Evolutionary conservation across 2,113 vertebrate genomes (phyloP).

Genomic region (Mandrillus leucophaeus): DNA sequence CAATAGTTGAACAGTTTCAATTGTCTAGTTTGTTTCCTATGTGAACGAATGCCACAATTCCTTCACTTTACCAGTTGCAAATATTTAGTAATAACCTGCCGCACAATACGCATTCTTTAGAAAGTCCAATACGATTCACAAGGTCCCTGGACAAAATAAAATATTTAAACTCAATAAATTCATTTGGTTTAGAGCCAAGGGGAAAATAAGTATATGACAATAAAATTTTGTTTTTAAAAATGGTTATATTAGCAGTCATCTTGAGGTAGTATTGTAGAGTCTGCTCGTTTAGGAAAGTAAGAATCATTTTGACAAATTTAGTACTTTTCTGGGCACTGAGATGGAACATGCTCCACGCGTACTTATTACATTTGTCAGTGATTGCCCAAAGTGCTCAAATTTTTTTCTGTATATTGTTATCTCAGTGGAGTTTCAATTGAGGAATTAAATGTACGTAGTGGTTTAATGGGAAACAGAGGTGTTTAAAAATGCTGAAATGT

Average conservation of each 20-base stretch:
- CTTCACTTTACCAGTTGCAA: not conserved
- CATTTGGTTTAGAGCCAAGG: slow-evolving; percentile 55
- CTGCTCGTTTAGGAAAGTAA: slow-evolving; percentile 50
- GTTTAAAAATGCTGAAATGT: slow-evolving; percentile 77
- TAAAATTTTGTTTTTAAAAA: slow-evolving; percentile 20
- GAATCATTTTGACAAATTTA: slow-evolving; percentile 56
- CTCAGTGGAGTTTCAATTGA: slow-evolving; percentile 62
- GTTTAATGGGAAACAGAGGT: slow-evolving; percentile 72
- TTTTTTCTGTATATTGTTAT: slow-evolving; percentile 37
- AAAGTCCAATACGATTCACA: slow-evolving; percentile 62
- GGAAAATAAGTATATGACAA: slow-evolving; percentile 51
- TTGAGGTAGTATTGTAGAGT: not conserved
- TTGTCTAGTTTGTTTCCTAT: slow-evolving; percentile 50
- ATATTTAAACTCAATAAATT: slow-evolving; percentile 55
- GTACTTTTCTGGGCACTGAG: slow-evolving; percentile 40
- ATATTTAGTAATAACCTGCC: slow-evolving; percentile 27
- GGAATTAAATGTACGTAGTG: slow-evolving; percentile 72
- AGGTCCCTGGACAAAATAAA: slow-evolving; percentile 49
- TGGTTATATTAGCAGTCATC: slow-evolving; percentile 12
- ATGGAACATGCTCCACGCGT: slow-evolving; percentile 8
- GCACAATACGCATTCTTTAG: slow-evolving; percentile 6
- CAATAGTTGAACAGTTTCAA: not conserved
- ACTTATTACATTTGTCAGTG: slow-evolving; percentile 30
- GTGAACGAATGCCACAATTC: slow-evolving; percentile 47
- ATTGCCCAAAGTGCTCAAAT: not conserved